Evolutionary conservation across 2,888 invertebrate genomes (phyloP), one percentile per base, ranked within the genome.

Genomic region (Temnothorax rugatulus): DNA sequence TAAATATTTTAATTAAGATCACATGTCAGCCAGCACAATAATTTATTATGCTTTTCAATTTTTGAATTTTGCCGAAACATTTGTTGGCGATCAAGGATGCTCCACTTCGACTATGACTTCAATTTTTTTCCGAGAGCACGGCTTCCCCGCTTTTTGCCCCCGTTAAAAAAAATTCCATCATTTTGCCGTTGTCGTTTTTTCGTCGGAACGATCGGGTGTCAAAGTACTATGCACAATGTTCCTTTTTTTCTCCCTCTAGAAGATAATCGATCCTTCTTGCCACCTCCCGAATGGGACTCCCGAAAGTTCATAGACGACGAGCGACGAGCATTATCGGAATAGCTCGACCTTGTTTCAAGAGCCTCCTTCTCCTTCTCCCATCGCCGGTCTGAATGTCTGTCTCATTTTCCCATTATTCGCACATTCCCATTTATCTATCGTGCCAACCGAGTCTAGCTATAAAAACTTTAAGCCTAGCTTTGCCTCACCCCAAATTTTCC

Each of bases 281-380:
- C n/a, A 66, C 29, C 15, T 77, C 47, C 15, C 52, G 0, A 38
- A 38, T 18, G 50, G 15, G 13, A 76, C 47, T 47, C 34, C n/a
- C 66, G 66, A 66, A 77, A 77, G 66, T 77, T 77, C 68, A 54
- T 41, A 77, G 54, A 54, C 76, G 47, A 77, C 66, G 66, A 29
- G 54, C 76, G 47, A 77, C 66, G 66, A 29, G 54, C 77, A 68
- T 77, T 77, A 77, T 77, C 77, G 54, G 41, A 77, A 54, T 52
- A 66, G 25, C 76, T 41, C 54, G 13, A 13, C 54, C 54, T 75
- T 63, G 50, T 25, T 38, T 25, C 38, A 11, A 52, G 21, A 64
- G 63, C 21, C 63, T 21, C 21, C 63, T 21, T 18, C 38, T 34
- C 21, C n/a, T 29, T 41, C 25, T 18, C 18, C 18, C n/a, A 52